Evolutionary conservation across 2,113 vertebrate genomes (phyloP).

Genomic region (Triplophysa tibetana): DNA sequence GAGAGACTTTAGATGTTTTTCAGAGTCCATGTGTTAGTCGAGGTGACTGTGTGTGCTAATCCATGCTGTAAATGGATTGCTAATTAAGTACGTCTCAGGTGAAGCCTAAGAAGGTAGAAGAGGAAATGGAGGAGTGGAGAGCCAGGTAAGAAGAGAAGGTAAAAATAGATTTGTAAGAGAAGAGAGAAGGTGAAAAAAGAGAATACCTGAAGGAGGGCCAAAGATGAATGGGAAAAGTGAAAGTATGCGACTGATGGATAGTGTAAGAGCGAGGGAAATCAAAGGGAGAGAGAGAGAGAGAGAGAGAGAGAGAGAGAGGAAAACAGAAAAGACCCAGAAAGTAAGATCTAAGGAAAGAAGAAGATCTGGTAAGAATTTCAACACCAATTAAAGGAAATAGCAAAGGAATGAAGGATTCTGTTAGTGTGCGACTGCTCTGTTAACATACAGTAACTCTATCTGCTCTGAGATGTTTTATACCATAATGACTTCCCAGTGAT

Average conservation of each 20-base stretch:
- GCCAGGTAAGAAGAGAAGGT: constrained; percentile 6
- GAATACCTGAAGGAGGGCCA: constrained; percentile 35
- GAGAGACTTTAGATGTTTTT: constrained; percentile 14
- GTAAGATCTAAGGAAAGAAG: constrained; percentile 48
- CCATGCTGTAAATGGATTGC: constrained; percentile 34
- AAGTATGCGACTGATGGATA: constrained; percentile 8
- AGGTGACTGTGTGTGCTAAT: constrained; percentile 4
- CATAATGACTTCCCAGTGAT: constrained; percentile 32
- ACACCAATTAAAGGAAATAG: constrained; percentile 25
- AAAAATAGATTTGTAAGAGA: constrained; percentile 10
- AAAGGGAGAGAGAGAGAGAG: constrained; percentile 14
- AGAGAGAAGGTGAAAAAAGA: constrained; percentile 10
- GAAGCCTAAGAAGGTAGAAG: constrained; percentile 28
- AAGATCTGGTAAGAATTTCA: constrained; percentile 53
- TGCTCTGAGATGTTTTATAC: constrained; percentile 19
- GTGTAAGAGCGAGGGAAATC: neutral
- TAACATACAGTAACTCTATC: constrained; percentile 25
- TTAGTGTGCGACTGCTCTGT: constrained; percentile 17
- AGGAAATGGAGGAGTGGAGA: constrained; percentile 5
- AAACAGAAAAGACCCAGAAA: constrained; percentile 41
- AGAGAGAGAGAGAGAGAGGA: neutral
- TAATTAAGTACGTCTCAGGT: constrained; percentile 28
- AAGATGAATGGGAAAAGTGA: constrained; percentile 5
- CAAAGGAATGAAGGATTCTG: constrained; percentile 24
- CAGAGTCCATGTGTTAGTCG: neutral